A percentile compares a stretch with the other conserved stretches of the same genome.
These are phyloP conservation scores for Dicyrtoma fusca DNA, from an alignment of 2,888 invertebrate genomes.

Conservation along the genomic window DNA sequence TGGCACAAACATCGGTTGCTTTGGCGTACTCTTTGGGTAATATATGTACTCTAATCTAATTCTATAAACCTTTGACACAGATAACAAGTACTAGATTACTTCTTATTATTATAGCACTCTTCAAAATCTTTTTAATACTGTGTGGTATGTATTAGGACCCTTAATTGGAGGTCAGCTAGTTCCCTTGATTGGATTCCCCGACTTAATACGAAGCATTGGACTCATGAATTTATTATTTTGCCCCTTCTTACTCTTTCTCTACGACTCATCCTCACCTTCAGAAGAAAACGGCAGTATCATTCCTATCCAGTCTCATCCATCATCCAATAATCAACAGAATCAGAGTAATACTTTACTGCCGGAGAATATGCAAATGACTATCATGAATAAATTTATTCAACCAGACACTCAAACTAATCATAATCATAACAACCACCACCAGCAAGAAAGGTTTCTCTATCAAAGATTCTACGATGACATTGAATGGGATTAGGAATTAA, in stretches of 20 bases:
- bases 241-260: conserved; percentile 65
- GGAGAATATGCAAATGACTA: conserved; percentile 29
- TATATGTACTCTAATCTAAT: too few species aligned
- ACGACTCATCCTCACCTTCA: conserved; percentile 31
- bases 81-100: too few species aligned
- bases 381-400: conserved; percentile 36
- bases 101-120: too few species aligned
- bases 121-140: too few species aligned
- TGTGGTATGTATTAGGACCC: conserved; percentile 70
- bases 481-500: conserved; percentile 28
- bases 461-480: conserved; percentile 52
- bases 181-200: conserved; percentile 69
- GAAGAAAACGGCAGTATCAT: neutral
- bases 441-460: conserved; percentile 36
- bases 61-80: too few species aligned
- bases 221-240: conserved; percentile 71
- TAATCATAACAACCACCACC: neutral
- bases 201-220: conserved; percentile 74
- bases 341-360: neutral
- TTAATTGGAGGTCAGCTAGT: conserved; percentile 74
- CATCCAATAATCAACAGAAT: neutral
- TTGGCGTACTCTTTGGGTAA: conserved; percentile 79
- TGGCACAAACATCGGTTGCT: conserved; percentile 80
- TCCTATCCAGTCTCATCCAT: neutral
- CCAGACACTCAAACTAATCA: too few species aligned